Base-by-base conservation (phyloP, 2,888 invertebrate genomes). In the Calliphora vomitoria region DNA sequence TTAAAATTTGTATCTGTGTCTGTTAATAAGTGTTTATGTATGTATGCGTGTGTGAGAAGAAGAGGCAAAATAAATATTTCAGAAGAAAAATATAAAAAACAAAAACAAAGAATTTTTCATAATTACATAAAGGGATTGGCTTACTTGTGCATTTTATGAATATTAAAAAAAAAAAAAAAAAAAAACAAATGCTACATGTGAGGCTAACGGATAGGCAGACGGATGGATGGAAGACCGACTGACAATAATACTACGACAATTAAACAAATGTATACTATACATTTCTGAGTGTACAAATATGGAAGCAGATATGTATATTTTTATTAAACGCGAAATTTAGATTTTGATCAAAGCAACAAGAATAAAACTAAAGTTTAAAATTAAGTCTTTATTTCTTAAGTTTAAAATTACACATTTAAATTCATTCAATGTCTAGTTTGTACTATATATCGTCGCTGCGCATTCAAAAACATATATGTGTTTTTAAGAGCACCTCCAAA, bases 61-160 rank as follows among this genome's bases (percentile, higher is more conserved):
- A 31, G 8, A 60, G 8, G 60, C 60, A 20, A 20, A 41, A 60
- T 3, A 74, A 58, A 53, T 15, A 72, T n/a, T 25, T 72, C 53
- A 18, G 5, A 55, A 72, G 35, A 72, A n/a, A n/a, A 50, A 44
- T 35, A 71, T 53, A 53, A 50, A 53, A 50, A 41, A 10, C 4
- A 31, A 41, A 62, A 38, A 64, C 11, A 53, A 68, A 80, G n/a
- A 75, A 80, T 55, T 62, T 69, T 76, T 60, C 78, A 58, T 86
- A 79, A 78, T 78, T 82, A 76, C 60, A 82, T 86, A 86, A 86
- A 78, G 78, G 86, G 86, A 50, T 82, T 82, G 82, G 82, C 72
- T 86, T 66, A 66, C 64, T 82, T 78, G 64, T 44, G 44, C 66
- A 66, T 41, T 78, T 72, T 78, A 38, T 58, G 71, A 41, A 58